Percentiles rank a stretch among this genome's conserved stretches.
phyloP scores from a whole-genome alignment of 2,888 invertebrate species.

The Agrotis ipsilon region DNA sequence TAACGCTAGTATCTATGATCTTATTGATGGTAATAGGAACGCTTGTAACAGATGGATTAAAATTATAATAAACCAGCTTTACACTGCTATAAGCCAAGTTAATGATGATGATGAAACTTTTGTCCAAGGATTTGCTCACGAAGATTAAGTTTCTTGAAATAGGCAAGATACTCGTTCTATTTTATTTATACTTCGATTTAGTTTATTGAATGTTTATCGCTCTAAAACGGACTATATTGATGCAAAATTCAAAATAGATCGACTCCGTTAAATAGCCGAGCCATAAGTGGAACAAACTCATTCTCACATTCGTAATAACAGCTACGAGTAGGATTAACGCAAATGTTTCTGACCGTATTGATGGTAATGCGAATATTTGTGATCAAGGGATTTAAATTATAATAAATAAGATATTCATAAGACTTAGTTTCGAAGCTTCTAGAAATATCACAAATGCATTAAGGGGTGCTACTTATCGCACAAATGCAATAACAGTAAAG shows the following conservation, averaged over 20 bases:
- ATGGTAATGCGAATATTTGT: slow-evolving; percentile 47
- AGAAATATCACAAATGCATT: slow-evolving; percentile 50
- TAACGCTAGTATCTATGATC: slow-evolving; percentile 55
- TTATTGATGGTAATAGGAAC: slow-evolving; percentile 52
- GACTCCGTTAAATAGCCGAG: slow-evolving; percentile 8
- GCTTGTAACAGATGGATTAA: slow-evolving; percentile 37
- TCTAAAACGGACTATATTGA: neutral
- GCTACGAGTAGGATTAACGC: slow-evolving; percentile 8
- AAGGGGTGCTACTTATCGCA: slow-evolving; percentile 43
- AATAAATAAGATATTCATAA: slow-evolving; percentile 46
- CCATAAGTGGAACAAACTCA: slow-evolving; percentile 32
- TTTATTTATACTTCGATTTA: slow-evolving; percentile 1
- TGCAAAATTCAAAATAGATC: slow-evolving; percentile 18
- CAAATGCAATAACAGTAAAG: slow-evolving; percentile 45
- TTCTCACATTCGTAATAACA: slow-evolving; percentile 34
- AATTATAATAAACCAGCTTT: slow-evolving; percentile 33
- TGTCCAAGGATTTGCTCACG: slow-evolving; percentile 18
- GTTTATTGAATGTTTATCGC: neutral
- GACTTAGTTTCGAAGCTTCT: slow-evolving; percentile 24
- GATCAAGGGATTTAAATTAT: slow-evolving; percentile 40
- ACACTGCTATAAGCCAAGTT: slow-evolving; percentile 7
- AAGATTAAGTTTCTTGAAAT: slow-evolving; percentile 27
- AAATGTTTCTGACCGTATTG: slow-evolving; percentile 29
- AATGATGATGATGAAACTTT: slow-evolving; percentile 34
- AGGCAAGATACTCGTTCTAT: neutral